Percentiles rank a stretch among this genome's conserved stretches.
Evolutionary conservation across 2,888 invertebrate species (phyloP).

Genomic region (Cryptops parisi): DNA sequence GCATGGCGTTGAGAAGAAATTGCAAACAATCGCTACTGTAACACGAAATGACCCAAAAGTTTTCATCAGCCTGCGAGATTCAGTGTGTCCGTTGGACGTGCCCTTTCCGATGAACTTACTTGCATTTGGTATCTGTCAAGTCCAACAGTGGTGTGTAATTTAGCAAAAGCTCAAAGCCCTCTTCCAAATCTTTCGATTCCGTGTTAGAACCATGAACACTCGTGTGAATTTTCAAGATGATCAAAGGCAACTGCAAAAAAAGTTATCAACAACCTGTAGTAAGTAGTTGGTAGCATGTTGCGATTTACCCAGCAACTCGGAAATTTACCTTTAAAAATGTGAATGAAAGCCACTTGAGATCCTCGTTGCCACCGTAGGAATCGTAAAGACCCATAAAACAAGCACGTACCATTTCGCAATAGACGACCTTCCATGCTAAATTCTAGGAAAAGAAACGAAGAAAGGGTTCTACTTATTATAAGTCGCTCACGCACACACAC

Average conservation of each 20-base stretch:
- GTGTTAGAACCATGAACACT: constrained; percentile 21
- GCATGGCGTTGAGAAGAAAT: constrained; percentile 64
- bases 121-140: constrained; percentile 74
- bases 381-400: constrained; percentile 81
- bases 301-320: not conserved
- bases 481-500: not conserved
- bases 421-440: constrained; percentile 61
- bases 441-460: constrained; percentile 35
- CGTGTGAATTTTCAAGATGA: constrained; percentile 21
- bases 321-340: constrained; percentile 65
- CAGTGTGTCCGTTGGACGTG: too few relatives aligned
- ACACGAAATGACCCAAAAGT: constrained; percentile 11
- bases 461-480: too few relatives aligned
- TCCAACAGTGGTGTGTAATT: constrained; percentile 72
- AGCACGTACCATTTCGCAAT: constrained; percentile 76
- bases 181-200: constrained; percentile 60
- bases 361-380: constrained; percentile 64
- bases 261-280: not conserved
- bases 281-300: not conserved
- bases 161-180: constrained; percentile 69
- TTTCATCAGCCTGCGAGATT: too few relatives aligned
- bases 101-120: too few relatives aligned
- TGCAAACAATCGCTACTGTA: constrained; percentile 65
- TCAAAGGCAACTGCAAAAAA: constrained; percentile 19
- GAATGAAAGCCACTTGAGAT: constrained; percentile 87